Evolutionary conservation across 2,797 vertebrate species (phyloP).

Genomic region (Hirundo rustica): DNA sequence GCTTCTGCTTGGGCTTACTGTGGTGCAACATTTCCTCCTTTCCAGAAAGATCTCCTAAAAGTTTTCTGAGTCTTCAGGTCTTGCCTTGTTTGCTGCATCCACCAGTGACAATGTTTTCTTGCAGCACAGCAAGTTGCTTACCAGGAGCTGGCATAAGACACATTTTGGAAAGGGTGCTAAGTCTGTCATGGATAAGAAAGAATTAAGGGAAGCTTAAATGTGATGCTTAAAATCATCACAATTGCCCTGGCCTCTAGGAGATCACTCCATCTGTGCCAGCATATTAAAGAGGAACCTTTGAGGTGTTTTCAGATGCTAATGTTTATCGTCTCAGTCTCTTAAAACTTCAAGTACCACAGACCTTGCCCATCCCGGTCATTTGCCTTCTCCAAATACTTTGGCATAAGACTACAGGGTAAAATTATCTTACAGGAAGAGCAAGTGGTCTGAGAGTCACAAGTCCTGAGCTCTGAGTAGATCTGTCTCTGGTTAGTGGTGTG

Average conservation of each 20-base stretch:
- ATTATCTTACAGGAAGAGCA: conserved; percentile 13
- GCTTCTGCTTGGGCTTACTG: not conserved
- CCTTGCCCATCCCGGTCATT: not conserved
- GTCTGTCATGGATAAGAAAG: not conserved
- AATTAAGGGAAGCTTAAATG: not conserved
- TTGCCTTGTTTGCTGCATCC: not conserved
- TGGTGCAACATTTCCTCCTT: not conserved
- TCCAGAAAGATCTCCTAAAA: not conserved
- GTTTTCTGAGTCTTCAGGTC: not conserved
- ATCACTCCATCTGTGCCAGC: not conserved
- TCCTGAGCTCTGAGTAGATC: not conserved
- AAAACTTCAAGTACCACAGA: not conserved
- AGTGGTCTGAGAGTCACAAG: not conserved
- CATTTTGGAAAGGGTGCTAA: not conserved
- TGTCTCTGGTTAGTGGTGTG: not conserved
- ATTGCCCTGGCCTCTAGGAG: not conserved
- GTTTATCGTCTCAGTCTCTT: not conserved
- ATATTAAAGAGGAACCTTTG: not conserved
- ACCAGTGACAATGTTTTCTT: not conserved
- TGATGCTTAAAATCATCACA: not conserved
- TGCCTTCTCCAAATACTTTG: not conserved
- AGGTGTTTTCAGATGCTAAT: not conserved
- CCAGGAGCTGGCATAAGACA: not conserved
- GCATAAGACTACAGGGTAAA: not conserved
- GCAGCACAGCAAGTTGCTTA: not conserved